A percentile compares a stretch with the other conserved stretches of the same genome.
Evolutionary conservation across 37 sponge, comb jelly and placozoan genomes (phyloP).

Genomic region (Dysidea cf. avara): DNA sequence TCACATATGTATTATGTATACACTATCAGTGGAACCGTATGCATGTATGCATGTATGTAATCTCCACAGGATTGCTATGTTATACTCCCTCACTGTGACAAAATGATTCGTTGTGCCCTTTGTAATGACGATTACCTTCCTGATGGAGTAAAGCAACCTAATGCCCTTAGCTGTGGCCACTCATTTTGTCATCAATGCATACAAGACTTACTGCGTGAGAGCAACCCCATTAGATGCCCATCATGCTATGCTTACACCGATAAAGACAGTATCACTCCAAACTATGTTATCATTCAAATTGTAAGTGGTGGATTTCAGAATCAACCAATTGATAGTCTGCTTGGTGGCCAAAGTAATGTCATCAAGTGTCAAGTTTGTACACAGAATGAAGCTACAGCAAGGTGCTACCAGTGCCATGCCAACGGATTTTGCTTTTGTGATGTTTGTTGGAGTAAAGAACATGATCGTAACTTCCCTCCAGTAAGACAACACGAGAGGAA

Average conservation of each 20-base stretch:
- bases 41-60: too few species aligned
- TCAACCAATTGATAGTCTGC: too few species aligned
- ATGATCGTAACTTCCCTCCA: slow-evolving; percentile 44
- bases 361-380: slow-evolving; percentile 49
- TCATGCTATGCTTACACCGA: too few species aligned
- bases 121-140: slow-evolving; percentile 46
- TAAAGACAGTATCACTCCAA: too few species aligned
- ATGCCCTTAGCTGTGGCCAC: slow-evolving; percentile 57
- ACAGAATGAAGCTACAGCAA: slow-evolving; percentile 17
- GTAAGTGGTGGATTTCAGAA: too few species aligned
- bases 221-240: too few species aligned
- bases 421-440: slow-evolving; percentile 54
- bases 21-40: too few species aligned
- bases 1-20: too few species aligned
- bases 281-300: too few species aligned
- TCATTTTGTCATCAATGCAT: slow-evolving; percentile 60
- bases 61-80: too few species aligned
- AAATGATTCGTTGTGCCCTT: slow-evolving; percentile 49
- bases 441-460: slow-evolving; percentile 30
- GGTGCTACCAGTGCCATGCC: slow-evolving; percentile 58
- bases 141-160: slow-evolving; percentile 45
- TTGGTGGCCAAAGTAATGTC: too few species aligned
- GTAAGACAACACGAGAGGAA: slow-evolving; percentile 30
- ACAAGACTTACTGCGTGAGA: neutral
- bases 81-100: too few species aligned